These are phyloP conservation scores for Mechanitis messenoides DNA, from an alignment of 2,888 invertebrate species.

Conservation along the genomic window DNA sequence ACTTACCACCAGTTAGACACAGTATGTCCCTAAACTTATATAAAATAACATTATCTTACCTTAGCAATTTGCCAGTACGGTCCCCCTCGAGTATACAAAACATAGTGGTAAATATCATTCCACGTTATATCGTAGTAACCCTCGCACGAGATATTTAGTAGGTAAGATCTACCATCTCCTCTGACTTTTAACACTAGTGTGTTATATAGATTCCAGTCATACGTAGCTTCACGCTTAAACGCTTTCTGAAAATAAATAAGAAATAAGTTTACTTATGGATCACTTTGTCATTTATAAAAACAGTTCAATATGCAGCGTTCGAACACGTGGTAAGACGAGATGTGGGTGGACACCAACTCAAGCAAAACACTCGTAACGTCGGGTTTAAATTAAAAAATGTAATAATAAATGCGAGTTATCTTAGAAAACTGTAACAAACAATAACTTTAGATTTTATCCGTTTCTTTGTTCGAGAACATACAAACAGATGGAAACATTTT, in stretches of 20 bases:
- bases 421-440: too few species aligned
- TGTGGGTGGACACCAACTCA: too few species aligned
- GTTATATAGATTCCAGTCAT: conserved; percentile 88
- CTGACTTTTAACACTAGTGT: conserved; percentile 85
- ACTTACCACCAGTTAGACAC: too few species aligned
- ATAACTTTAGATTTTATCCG: too few species aligned
- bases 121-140: conserved; percentile 90
- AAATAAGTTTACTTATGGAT: neutral
- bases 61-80: conserved; percentile 98
- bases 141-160: conserved; percentile 85
- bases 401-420: too few species aligned
- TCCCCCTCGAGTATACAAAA: conserved; percentile 95
- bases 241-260: conserved; percentile 79
- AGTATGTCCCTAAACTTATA: too few species aligned
- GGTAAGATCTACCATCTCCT: conserved; percentile 95
- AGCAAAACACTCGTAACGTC: too few species aligned
- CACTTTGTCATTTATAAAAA: neutral
- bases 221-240: conserved; percentile 82
- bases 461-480: too few species aligned
- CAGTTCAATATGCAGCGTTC: neutral
- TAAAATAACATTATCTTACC: conserved; percentile 60
- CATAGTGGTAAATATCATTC: conserved; percentile 92
- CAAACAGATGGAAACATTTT: too few species aligned
- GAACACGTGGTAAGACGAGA: too few species aligned
- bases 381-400: too few species aligned